Percentiles rank a stretch among this genome's conserved stretches.
These are phyloP conservation scores for Ammodramus savannarum DNA, from an alignment of 2,113 vertebrate species.

Conservation along the genomic window DNA sequence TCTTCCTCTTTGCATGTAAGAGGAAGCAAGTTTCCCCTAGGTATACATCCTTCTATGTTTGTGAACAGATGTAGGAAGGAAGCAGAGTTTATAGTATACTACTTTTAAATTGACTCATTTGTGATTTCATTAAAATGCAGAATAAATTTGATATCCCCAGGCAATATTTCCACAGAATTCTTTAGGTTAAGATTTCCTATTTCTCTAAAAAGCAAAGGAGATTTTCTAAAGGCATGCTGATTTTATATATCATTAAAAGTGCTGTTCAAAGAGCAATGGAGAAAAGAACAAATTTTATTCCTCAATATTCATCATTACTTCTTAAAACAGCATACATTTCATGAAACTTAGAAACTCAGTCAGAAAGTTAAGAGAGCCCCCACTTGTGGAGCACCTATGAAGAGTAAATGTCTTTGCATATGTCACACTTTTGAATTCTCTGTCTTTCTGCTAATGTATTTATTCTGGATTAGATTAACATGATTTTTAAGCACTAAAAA, in stretches of 20 bases:
- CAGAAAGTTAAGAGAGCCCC: not conserved
- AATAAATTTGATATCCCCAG: conserved; percentile 42
- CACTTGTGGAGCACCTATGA: not conserved
- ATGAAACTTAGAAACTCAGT: not conserved
- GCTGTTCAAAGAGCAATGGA: not conserved
- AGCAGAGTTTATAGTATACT: conserved; percentile 30
- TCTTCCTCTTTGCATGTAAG: not conserved
- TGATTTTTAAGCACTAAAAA: not conserved
- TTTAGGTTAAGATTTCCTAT: conserved; percentile 16
- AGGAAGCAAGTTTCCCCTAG: conserved; percentile 2
- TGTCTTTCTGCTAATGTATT: not conserved
- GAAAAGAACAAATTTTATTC: not conserved
- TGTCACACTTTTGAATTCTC: not conserved
- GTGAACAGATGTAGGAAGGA: conserved; percentile 52
- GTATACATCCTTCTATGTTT: conserved; percentile 22
- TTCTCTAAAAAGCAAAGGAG: not conserved
- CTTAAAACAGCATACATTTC: not conserved
- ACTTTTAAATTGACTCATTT: conserved; percentile 60
- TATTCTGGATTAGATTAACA: not conserved
- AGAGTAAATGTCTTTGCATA: not conserved
- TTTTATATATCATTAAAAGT: conserved; percentile 24
- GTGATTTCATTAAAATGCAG: conserved; percentile 62
- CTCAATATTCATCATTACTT: not conserved
- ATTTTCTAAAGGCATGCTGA: not conserved
- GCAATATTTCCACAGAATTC: conserved; percentile 34